Conservation (phyloP, 2,888 invertebrate genomes). For the Nephrocerus scutellatus region DNA sequence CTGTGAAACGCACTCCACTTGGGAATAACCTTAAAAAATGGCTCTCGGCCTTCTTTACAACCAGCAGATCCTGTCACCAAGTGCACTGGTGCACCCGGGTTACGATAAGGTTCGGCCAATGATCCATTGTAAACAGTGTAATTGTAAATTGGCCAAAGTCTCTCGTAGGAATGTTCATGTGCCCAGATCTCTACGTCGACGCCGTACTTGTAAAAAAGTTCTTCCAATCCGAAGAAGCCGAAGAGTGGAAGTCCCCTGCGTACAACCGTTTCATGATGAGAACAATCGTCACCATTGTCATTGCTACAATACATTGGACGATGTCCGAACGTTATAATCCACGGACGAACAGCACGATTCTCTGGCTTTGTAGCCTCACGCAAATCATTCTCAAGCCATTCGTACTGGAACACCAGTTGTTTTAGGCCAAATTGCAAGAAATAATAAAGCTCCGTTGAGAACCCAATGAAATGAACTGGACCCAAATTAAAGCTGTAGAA, state of each 20-base stretch:
- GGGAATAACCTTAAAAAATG: constrained; percentile 54
- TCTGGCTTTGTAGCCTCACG: constrained; percentile 63
- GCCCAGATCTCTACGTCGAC: constrained; percentile 95
- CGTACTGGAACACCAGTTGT: constrained; percentile 69
- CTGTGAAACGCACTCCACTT: constrained; percentile 81
- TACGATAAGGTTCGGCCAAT: constrained; percentile 49
- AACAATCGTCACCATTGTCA: constrained; percentile 72
- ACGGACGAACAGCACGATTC: constrained; percentile 66
- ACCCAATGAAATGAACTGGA: constrained; percentile 80
- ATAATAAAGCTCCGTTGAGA: constrained; percentile 94
- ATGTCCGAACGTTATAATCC: constrained; percentile 80
- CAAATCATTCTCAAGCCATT: constrained; percentile 82
- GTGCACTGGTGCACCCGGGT: constrained; percentile 80
- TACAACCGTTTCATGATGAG: constrained; percentile 56
- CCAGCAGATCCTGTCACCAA: constrained; percentile 85
- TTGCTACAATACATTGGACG: constrained; percentile 91
- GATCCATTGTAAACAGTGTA: constrained; percentile 63
- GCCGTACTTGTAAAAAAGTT: constrained; percentile 76
- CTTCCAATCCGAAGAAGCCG: constrained; percentile 68
- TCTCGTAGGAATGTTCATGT: constrained; percentile 96
- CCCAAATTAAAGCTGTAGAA: constrained; percentile 86
- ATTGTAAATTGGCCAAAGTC: constrained; percentile 91
- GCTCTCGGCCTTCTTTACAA: constrained; percentile 76
- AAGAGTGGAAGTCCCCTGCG: constrained; percentile 61
- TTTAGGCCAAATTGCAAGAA: constrained; percentile 79